Conservation (phyloP, 1,140 invertebrate species). For the Cryptotermes secundus region DNA sequence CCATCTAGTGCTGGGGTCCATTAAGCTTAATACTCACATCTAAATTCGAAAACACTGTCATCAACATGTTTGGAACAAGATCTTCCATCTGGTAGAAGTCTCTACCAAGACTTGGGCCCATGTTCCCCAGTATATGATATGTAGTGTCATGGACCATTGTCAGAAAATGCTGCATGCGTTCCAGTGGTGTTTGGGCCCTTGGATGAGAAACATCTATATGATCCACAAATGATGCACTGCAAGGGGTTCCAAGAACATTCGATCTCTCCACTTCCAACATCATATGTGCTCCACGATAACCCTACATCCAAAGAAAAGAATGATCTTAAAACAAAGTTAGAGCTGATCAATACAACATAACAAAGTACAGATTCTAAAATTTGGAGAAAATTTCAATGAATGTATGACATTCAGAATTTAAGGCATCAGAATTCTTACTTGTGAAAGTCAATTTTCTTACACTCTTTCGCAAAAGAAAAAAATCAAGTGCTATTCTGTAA, state of each 20-base stretch:
- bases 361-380: no score
- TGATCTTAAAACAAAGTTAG: no score
- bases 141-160: slow-evolving; percentile 67
- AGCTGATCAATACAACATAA: no score
- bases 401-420: no score
- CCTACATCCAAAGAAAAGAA: slow-evolving; percentile 43
- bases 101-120: slow-evolving; percentile 74
- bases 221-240: slow-evolving; percentile 41
- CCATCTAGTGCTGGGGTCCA: background rate
- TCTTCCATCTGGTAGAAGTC: slow-evolving; percentile 77
- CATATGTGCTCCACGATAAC: slow-evolving; percentile 66
- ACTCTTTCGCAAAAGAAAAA: no score
- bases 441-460: no score
- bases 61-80: slow-evolving; percentile 60
- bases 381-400: no score
- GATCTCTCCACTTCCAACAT: slow-evolving; percentile 71
- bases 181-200: slow-evolving; percentile 57
- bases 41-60: slow-evolving; percentile 67
- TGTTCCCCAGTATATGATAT: slow-evolving; percentile 76
- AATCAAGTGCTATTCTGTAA: no score
- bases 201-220: slow-evolving; percentile 50
- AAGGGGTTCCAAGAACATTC: slow-evolving; percentile 59
- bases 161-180: slow-evolving; percentile 81
- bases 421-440: no score
- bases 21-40: slow-evolving; percentile 52